phyloP scores from a whole-genome alignment of 2,797 vertebrate genomes.

The Poeciliopsis infans region DNA sequence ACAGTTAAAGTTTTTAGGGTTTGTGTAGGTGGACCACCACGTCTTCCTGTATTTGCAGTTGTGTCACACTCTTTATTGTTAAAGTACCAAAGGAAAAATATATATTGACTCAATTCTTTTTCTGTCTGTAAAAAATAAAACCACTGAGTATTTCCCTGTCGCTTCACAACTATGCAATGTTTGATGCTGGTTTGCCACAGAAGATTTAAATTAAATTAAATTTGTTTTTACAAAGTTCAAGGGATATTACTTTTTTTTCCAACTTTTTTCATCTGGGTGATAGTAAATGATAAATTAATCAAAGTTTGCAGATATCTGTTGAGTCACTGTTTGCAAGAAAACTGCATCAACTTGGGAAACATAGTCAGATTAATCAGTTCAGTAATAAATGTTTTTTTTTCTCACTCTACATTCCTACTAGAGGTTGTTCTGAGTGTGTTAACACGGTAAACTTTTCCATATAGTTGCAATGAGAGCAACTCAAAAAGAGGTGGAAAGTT shows the following conservation, averaged over 20 bases:
- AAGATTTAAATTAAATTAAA: background rate
- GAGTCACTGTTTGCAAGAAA: background rate
- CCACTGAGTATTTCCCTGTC: background rate
- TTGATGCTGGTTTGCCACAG: background rate
- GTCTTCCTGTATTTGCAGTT: background rate
- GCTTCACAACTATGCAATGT: background rate
- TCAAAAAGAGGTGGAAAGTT: background rate
- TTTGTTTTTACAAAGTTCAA: background rate
- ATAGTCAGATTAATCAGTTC: background rate
- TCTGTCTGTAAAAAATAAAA: background rate
- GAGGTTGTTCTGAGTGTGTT: background rate
- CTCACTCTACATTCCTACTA: background rate
- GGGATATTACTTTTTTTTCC: background rate
- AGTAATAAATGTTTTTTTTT: background rate
- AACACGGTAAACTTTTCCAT: background rate
- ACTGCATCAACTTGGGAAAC: background rate
- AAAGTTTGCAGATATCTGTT: background rate
- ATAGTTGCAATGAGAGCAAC: background rate
- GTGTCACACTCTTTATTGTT: background rate
- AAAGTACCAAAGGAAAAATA: background rate
- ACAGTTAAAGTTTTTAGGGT: background rate
- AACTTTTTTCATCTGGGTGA: background rate
- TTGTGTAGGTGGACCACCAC: background rate
- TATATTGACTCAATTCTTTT: background rate
- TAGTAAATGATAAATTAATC: background rate